phyloP scores from a whole-genome alignment of 1,140 invertebrate species.

The Vanessa tameamea region DNA sequence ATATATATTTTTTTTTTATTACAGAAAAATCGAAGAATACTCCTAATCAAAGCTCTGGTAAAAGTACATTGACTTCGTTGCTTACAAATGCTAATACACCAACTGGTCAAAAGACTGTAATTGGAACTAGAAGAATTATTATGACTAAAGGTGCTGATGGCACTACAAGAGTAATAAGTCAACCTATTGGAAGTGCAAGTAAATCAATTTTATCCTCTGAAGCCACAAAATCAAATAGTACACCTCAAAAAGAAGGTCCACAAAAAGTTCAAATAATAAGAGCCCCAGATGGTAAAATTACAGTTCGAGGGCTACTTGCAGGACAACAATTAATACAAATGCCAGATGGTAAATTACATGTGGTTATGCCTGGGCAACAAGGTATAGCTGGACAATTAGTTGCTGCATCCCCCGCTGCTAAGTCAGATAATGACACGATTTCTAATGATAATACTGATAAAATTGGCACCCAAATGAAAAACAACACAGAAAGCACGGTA shows the following conservation, averaged over 20 bases:
- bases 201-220: constrained; percentile 51
- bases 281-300: constrained; percentile 93
- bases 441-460: constrained; percentile 38
- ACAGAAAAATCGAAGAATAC: constrained; percentile 67
- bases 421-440: constrained; percentile 36
- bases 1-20: constrained; percentile 21
- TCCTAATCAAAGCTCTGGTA: constrained; percentile 81
- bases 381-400: constrained; percentile 66
- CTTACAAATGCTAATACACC: constrained; percentile 81
- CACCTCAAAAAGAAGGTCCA: constrained; percentile 76
- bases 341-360: constrained; percentile 95
- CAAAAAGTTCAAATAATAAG: constrained; percentile 95
- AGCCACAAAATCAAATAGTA: constrained; percentile 51
- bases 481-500: constrained; percentile 43
- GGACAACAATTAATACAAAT: constrained; percentile 97
- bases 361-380: constrained; percentile 82
- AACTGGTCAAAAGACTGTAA: constrained; percentile 84
- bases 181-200: constrained; percentile 65
- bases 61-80: constrained; percentile 86
- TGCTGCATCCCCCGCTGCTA: constrained; percentile 51
- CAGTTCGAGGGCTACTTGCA: constrained; percentile 93
- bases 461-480: constrained; percentile 34
- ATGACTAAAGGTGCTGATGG: constrained; percentile 92
- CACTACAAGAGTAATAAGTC: constrained; percentile 87
- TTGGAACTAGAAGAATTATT: constrained; percentile 87